Evolutionary conservation across 2,113 vertebrate genomes (phyloP).

Genomic region (Zonotrichia leucophrys): DNA sequence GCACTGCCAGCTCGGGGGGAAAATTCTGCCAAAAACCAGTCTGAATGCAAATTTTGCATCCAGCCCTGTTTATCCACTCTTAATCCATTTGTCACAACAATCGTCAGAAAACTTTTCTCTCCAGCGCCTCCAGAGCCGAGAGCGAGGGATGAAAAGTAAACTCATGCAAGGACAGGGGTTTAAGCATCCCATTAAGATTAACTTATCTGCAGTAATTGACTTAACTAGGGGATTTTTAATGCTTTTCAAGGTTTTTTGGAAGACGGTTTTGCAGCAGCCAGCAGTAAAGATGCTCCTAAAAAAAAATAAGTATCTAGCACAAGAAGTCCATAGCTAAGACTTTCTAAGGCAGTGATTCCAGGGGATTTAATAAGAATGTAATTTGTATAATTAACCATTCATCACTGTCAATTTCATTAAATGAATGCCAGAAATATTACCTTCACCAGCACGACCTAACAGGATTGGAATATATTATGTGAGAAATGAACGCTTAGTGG

Average conservation of each 20-base stretch:
- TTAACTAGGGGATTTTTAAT: constrained; percentile 79
- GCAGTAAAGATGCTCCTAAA: constrained; percentile 64
- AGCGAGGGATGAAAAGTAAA: constrained; percentile 57
- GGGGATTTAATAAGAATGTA: constrained; percentile 85
- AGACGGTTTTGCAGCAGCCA: constrained; percentile 63
- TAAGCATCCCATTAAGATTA: constrained; percentile 73
- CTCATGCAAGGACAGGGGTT: constrained; percentile 66
- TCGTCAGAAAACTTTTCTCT: not conserved
- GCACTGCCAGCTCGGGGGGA: not conserved
- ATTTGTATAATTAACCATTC: constrained; percentile 86
- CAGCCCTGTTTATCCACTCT: not conserved
- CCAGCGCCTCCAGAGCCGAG: constrained; percentile 18
- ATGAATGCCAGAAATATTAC: constrained; percentile 83
- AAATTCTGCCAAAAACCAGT: not conserved
- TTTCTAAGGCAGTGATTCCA: constrained; percentile 77
- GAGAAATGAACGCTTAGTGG: constrained; percentile 69
- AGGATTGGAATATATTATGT: constrained; percentile 83
- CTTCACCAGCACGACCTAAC: constrained; percentile 77
- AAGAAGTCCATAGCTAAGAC: constrained; percentile 75
- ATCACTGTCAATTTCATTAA: constrained; percentile 85
- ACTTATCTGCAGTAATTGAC: constrained; percentile 76
- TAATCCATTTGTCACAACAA: constrained; percentile 52
- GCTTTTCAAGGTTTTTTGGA: constrained; percentile 75
- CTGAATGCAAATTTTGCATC: not conserved
- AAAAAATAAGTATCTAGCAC: constrained; percentile 41